Percentiles rank a stretch among this genome's conserved stretches.
Evolutionary conservation across 2,888 invertebrate species (phyloP).

Genomic region (Clitarchus hookeri): DNA sequence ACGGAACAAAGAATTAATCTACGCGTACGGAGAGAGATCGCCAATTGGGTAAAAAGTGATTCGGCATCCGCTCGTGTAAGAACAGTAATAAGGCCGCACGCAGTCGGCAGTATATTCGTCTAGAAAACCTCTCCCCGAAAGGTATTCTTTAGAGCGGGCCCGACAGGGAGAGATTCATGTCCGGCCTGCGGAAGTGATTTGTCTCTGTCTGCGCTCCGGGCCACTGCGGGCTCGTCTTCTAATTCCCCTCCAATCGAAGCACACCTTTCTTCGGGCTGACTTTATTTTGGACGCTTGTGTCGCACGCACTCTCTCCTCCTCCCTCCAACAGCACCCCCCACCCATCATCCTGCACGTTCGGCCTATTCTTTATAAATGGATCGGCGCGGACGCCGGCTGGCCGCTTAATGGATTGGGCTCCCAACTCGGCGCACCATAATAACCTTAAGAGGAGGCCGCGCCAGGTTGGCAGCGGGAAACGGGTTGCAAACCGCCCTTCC

Average conservation of each 20-base stretch:
- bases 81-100: too few relatives aligned
- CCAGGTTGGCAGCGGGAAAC: neutral
- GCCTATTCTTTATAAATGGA: neutral
- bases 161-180: neutral
- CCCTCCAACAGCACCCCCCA: too few relatives aligned
- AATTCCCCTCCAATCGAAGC: neutral
- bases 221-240: neutral
- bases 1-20: too few relatives aligned
- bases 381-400: neutral
- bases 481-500: neutral
- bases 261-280: neutral
- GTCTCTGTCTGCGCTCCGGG: neutral
- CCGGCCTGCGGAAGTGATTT: slow-evolving; percentile 1
- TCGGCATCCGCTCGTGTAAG: too few relatives aligned
- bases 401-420: slow-evolving; percentile 9
- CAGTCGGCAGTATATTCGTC: too few relatives aligned
- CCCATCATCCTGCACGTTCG: neutral
- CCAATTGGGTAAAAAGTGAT: too few relatives aligned
- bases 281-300: neutral
- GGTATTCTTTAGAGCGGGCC: too few relatives aligned
- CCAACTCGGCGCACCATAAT: neutral
- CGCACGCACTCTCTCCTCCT: neutral
- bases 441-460: neutral
- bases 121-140: too few relatives aligned
- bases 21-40: too few relatives aligned